Percentiles rank a stretch among this genome's conserved stretches.
Conservation (phyloP, 2,797 vertebrate genomes). For the Rhinella marina region DNA sequence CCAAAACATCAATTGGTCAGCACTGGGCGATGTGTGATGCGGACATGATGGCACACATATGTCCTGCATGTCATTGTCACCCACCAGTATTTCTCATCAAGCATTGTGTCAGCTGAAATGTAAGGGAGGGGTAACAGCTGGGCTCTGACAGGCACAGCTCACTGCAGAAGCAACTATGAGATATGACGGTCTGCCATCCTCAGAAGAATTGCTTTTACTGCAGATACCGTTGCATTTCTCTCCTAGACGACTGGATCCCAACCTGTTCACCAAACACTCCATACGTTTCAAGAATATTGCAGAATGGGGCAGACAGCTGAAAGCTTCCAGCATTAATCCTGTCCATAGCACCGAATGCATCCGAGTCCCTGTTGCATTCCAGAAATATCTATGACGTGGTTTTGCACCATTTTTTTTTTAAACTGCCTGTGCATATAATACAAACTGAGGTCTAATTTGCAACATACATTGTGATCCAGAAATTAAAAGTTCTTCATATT, state of each 20-base stretch:
- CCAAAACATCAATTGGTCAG: neutral
- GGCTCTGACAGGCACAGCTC: constrained; percentile 5
- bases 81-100: constrained; percentile 12
- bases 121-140: constrained; percentile 4
- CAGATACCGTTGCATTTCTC: constrained; percentile 1
- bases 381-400: neutral
- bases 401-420: neutral
- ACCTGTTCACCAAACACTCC: too few species aligned
- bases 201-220: neutral
- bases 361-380: neutral
- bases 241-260: neutral
- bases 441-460: neutral
- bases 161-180: constrained; percentile 4
- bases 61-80: constrained; percentile 8
- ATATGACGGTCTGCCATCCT: constrained; percentile 14
- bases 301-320: neutral
- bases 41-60: neutral
- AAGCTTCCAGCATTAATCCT: neutral
- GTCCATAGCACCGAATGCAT: constrained; percentile 14
- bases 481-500: neutral
- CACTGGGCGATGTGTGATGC: neutral
- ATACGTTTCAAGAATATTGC: neutral
- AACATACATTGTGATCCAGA: neutral
- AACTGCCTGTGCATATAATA: neutral
- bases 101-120: constrained; percentile 24